phyloP scores from a whole-genome alignment of 2,888 invertebrate species.

The Halictus ligatus region DNA sequence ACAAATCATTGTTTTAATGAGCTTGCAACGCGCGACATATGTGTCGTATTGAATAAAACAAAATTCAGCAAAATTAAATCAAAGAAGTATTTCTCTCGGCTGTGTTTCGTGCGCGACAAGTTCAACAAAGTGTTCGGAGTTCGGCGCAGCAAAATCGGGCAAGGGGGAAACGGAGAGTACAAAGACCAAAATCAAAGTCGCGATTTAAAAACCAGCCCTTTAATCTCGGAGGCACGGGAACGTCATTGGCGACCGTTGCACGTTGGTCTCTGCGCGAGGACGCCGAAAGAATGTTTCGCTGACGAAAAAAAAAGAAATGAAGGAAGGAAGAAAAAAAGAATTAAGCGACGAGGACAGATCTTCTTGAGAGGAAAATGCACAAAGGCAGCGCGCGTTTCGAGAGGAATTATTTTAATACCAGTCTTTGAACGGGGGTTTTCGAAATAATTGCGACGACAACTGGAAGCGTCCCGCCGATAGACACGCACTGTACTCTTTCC shows the following conservation, averaged over 20 bases:
- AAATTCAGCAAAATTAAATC: not conserved
- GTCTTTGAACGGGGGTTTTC: conserved; percentile 63
- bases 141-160: not conserved
- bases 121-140: not conserved
- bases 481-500: conserved; percentile 57
- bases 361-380: conserved; percentile 26
- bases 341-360: not conserved
- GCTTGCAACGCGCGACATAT: no score
- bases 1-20: no score
- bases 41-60: not conserved
- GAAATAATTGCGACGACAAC: conserved; percentile 72
- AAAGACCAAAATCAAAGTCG: not conserved
- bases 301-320: not conserved
- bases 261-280: not conserved
- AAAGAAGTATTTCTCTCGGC: not conserved
- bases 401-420: conserved; percentile 49
- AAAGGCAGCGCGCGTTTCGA: conserved; percentile 38
- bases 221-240: not conserved
- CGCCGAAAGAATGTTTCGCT: not conserved
- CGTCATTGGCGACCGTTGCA: not conserved
- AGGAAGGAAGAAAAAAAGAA: not conserved
- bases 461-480: conserved; percentile 60
- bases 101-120: not conserved
- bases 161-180: not conserved
- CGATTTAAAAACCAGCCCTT: not conserved